phyloP scores from a whole-genome alignment of 2,797 vertebrate genomes.

The Meda fulgida region DNA sequence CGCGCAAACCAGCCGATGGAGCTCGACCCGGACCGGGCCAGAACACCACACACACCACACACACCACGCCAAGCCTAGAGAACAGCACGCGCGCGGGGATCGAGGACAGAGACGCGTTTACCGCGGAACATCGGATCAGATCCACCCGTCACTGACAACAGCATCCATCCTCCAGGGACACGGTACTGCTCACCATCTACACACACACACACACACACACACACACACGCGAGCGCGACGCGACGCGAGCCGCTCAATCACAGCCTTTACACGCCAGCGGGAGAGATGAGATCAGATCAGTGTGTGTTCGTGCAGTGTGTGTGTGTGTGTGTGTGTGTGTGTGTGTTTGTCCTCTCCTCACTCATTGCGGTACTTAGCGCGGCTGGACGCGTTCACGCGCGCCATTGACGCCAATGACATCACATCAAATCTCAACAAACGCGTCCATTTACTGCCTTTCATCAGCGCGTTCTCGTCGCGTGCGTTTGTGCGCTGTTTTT shows the following conservation, averaged over 20 bases:
- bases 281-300: background rate
- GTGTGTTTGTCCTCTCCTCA: slow-evolving; percentile 65
- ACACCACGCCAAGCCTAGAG: slow-evolving; percentile 60
- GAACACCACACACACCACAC: slow-evolving; percentile 55
- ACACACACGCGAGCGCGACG: too few relatives aligned
- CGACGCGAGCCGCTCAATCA: background rate
- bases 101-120: slow-evolving; percentile 45
- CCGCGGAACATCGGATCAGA: slow-evolving; percentile 67
- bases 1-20: slow-evolving; percentile 77
- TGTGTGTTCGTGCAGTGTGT: slow-evolving; percentile 3
- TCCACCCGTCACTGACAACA: slow-evolving; percentile 77
- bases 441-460: slow-evolving; percentile 6
- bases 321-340: slow-evolving; percentile 26
- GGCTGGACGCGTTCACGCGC: slow-evolving; percentile 61
- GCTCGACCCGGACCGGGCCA: slow-evolving; percentile 70
- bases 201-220: too few relatives aligned
- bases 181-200: slow-evolving; percentile 71
- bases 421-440: slow-evolving; percentile 29
- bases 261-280: background rate
- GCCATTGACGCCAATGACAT: slow-evolving; percentile 67
- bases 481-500: background rate
- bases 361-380: slow-evolving; percentile 80
- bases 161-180: slow-evolving; percentile 74
- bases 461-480: background rate
- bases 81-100: slow-evolving; percentile 61